Percentiles rank a stretch among this genome's conserved stretches.
Evolutionary conservation across 35 echinoderm and acorn worm genomes (phyloP).

Genomic region (Chiridota heheva): DNA sequence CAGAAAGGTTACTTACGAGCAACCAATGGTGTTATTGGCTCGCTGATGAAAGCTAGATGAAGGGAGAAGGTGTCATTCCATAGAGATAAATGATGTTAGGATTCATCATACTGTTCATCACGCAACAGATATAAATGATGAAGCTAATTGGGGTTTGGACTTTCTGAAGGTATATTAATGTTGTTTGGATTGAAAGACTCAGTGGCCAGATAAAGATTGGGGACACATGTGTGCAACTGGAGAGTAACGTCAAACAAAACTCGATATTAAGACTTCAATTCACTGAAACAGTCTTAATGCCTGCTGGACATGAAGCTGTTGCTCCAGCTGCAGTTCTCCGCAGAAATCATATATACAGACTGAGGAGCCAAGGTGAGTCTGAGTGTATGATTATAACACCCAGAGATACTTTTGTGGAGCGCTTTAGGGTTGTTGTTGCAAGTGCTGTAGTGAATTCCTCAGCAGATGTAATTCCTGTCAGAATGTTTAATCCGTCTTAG

Average conservation of each 20-base stretch:
- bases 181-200: neutral
- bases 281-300: neutral
- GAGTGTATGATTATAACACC: no score
- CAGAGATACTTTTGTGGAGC: no score
- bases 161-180: neutral
- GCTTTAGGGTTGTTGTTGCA: no score
- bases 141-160: neutral
- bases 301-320: slow-evolving; percentile 3
- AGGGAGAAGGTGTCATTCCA: neutral
- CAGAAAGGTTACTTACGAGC: neutral
- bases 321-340: neutral
- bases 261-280: neutral
- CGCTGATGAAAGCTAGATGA: neutral
- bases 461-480: no score
- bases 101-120: neutral
- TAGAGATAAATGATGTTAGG: neutral
- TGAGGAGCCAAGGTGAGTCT: no score
- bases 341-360: no score
- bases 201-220: neutral
- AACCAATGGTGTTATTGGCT: neutral
- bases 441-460: no score
- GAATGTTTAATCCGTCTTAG: no score
- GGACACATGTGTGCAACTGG: neutral
- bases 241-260: neutral
- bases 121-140: neutral